Base-by-base conservation (phyloP, 2,113 vertebrate genomes). In the Galbula dea region DNA sequence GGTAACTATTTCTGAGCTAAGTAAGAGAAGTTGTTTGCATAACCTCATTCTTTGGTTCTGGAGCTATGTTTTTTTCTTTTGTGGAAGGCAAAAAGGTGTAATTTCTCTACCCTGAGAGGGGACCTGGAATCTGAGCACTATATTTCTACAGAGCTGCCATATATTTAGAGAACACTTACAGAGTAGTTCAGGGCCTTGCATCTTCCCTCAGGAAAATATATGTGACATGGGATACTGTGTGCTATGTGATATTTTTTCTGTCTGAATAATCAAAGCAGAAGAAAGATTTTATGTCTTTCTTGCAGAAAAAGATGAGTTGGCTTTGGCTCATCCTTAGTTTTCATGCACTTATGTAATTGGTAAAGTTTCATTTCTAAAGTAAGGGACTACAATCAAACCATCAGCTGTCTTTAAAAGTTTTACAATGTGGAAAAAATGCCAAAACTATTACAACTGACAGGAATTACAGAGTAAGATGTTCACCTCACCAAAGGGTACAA, bases 271-370 rank as follows among this genome's bases (percentile, higher is more conserved):
- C 46, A 65, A 55, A 86, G 55, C 32, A 83, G 27, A 89, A 86
- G 20, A 89, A 87, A 39, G 45, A 83, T 61, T 69, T 82, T 69
- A 32, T 69, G 37, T 76, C 67, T 85, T 80, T 57, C 51, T 80
- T 79, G 69, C 30, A 81, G 66, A 65, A 68, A 55, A 69, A 79
- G 37, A 54, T 68, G 54, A 82, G 52, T 30, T 84, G 72, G 51
- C 62, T 93, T 89, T 84, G 46, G 59, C 63, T 92, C 16, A 58
- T 84, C 73, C 88, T 91, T 63, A 63, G 86, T 86, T 80, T 91
- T 82, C 58, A 79, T 54, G 71, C 30, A 67, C 30, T 81, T 57
- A 41, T 24, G 83, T 80, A 88, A 85, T 34, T 85, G 24, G 71
- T 45, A 93, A 94, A 66, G 37, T 46, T 91, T 37, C 3, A 67